Conservation (phyloP, 2,888 invertebrate genomes). For the Nomada lathburiana region DNA sequence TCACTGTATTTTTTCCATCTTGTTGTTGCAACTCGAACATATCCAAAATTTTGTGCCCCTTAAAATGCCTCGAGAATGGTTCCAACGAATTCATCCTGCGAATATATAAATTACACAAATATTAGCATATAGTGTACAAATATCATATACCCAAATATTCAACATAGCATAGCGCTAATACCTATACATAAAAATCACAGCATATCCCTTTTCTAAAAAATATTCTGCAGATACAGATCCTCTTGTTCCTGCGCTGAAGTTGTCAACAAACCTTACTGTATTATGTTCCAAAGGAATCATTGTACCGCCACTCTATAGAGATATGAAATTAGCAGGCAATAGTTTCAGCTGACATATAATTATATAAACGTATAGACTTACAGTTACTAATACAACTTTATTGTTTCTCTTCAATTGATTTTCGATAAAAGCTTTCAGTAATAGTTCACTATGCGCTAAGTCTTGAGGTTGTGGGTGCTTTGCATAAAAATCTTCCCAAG, state of each 20-base stretch:
- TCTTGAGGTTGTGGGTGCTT: slow-evolving; percentile 91
- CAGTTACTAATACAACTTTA: slow-evolving; percentile 92
- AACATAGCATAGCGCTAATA: slow-evolving; percentile 58
- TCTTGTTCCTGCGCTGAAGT: slow-evolving; percentile 98
- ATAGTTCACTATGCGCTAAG: slow-evolving; percentile 90
- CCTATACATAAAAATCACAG: slow-evolving; percentile 96
- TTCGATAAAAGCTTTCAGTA: slow-evolving; percentile 91
- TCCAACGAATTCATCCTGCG: slow-evolving; percentile 92
- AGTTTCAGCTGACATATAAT: slow-evolving; percentile 15
- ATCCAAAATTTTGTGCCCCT: slow-evolving; percentile 91
- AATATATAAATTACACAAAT: slow-evolving; percentile 16
- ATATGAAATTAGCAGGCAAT: background rate
- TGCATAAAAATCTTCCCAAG: slow-evolving; percentile 95
- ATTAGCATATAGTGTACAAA: background rate
- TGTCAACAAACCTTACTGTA: slow-evolving; percentile 99
- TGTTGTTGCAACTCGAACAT: slow-evolving; percentile 90
- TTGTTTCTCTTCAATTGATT: slow-evolving; percentile 89
- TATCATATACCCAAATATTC: background rate
- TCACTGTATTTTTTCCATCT: slow-evolving; percentile 88
- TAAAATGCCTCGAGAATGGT: slow-evolving; percentile 96
- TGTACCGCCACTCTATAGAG: slow-evolving; percentile 94
- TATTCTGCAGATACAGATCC: slow-evolving; percentile 98
- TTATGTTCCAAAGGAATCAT: slow-evolving; percentile 98
- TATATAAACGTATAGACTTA: slow-evolving; percentile 78
- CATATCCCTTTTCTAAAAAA: slow-evolving; percentile 94